Evolutionary conservation across 2,888 invertebrate genomes (phyloP).

Genomic region (Abrostola tripartita): DNA sequence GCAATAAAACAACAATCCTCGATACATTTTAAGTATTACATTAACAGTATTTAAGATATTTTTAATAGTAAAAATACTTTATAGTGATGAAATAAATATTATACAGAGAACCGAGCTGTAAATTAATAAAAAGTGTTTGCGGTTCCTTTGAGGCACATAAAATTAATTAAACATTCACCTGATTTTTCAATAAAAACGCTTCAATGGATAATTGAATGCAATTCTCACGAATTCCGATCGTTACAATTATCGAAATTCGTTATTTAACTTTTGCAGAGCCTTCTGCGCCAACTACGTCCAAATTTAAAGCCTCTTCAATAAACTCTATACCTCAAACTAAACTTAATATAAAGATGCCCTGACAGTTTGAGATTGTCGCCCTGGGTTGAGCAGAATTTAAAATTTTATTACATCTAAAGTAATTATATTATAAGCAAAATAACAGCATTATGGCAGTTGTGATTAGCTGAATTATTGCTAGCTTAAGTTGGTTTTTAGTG

Average conservation of each 20-base stretch:
- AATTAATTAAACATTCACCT: too few relatives aligned
- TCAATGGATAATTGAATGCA: too few relatives aligned
- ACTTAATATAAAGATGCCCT: conserved; percentile 67
- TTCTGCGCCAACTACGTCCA: conserved; percentile 7
- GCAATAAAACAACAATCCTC: too few relatives aligned
- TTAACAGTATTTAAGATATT: too few relatives aligned
- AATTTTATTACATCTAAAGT: conserved; percentile 58
- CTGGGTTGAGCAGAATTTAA: conserved; percentile 63
- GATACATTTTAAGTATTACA: too few relatives aligned
- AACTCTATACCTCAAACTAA: conserved; percentile 53
- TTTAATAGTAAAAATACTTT: too few relatives aligned
- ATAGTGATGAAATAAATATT: too few relatives aligned
- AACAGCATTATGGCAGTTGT: conserved; percentile 14
- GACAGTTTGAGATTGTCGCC: conserved; percentile 70
- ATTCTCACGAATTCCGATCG: too few relatives aligned
- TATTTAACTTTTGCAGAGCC: background rate
- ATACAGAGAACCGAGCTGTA: too few relatives aligned
- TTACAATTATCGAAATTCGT: background rate
- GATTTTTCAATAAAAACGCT: too few relatives aligned
- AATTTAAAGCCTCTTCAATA: conserved; percentile 53
- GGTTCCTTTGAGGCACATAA: too few relatives aligned
- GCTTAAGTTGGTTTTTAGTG: conserved; percentile 16
- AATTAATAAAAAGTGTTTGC: too few relatives aligned
- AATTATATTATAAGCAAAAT: conserved; percentile 33
- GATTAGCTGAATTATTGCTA: conserved; percentile 17